Percentiles rank a stretch among this genome's conserved stretches.
Evolutionary conservation across 2,797 vertebrate genomes (phyloP).

Genomic region (Anguilla pacifica): DNA sequence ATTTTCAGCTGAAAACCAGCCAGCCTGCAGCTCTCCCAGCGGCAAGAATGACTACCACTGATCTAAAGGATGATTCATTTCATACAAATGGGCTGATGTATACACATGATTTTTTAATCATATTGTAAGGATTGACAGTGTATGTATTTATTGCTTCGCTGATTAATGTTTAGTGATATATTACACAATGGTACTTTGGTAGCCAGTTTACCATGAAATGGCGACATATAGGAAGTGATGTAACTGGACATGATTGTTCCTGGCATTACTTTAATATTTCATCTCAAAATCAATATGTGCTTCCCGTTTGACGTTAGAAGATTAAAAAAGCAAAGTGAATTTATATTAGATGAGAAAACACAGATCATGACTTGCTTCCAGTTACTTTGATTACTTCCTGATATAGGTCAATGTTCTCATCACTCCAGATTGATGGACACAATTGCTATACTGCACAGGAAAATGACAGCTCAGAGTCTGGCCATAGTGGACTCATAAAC

Average conservation of each 20-base stretch:
- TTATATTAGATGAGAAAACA: constrained; percentile 40
- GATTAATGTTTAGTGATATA: neutral
- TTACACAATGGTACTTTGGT: neutral
- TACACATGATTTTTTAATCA: neutral
- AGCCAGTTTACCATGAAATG: neutral
- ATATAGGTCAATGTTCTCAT: constrained; percentile 62
- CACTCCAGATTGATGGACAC: constrained; percentile 49
- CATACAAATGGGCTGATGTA: neutral
- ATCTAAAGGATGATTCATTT: neutral
- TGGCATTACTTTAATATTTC: neutral
- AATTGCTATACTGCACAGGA: no score
- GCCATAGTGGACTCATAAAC: no score
- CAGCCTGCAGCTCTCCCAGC: neutral
- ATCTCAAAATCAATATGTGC: constrained; percentile 19
- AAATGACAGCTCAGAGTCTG: no score
- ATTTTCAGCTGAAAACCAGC: no score
- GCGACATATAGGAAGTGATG: neutral
- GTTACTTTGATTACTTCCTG: constrained; percentile 48
- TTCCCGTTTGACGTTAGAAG: constrained; percentile 13
- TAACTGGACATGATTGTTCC: neutral
- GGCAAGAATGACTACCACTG: neutral
- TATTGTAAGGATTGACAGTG: neutral
- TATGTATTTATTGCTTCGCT: neutral
- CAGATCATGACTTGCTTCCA: constrained; percentile 56
- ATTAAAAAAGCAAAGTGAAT: constrained; percentile 16